Evolutionary conservation across 2,797 vertebrate genomes (phyloP).

Genomic region (Chaetodon trifasciatus): DNA sequence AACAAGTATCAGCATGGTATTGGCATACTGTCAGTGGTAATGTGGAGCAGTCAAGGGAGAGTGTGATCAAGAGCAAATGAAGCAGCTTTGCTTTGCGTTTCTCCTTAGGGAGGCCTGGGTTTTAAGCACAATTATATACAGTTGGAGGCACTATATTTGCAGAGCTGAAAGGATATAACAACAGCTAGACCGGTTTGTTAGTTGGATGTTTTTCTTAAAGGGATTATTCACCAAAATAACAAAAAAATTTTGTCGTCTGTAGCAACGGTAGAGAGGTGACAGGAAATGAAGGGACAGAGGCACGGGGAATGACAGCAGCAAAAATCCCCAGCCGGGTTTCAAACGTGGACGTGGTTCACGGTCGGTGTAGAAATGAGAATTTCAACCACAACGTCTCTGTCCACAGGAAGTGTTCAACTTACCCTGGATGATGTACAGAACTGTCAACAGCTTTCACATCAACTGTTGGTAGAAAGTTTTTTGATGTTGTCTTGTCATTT

Average conservation of each 20-base stretch:
- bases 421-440: conserved; percentile 21
- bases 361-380: not conserved
- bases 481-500: not conserved
- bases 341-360: not conserved
- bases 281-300: not conserved
- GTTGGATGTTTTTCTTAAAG: not conserved
- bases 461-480: not conserved
- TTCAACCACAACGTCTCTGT: not conserved
- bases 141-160: conserved; percentile 36
- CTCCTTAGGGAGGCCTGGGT: conserved; percentile 66
- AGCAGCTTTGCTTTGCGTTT: conserved; percentile 64
- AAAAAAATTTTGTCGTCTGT: not conserved
- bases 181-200: conserved; percentile 9
- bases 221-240: not conserved
- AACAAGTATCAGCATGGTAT: conserved; percentile 75
- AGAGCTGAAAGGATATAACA: conserved; percentile 22
- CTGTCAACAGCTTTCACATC: not conserved
- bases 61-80: conserved; percentile 69
- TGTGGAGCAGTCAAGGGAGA: conserved; percentile 61
- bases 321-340: not conserved
- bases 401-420: not conserved
- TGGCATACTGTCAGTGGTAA: conserved; percentile 77
- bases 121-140: conserved; percentile 61
- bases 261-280: not conserved
- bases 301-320: not conserved